A percentile compares a stretch with the other conserved stretches of the same genome.
phyloP scores from a whole-genome alignment of 2,113 vertebrate genomes.

The Rhinogobius similis region DNA sequence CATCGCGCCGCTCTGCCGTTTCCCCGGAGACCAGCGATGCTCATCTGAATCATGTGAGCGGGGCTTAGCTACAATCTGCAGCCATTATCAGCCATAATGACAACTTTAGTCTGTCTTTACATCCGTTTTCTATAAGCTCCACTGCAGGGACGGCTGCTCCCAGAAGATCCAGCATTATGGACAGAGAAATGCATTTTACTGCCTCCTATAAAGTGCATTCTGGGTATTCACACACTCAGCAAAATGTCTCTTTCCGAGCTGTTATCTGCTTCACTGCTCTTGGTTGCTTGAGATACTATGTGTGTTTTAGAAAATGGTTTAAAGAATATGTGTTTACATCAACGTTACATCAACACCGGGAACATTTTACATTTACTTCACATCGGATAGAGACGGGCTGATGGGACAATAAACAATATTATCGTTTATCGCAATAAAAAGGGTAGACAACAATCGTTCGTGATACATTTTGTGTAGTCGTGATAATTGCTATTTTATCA shows the following conservation, averaged over 20 bases:
- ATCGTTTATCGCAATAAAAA: too few relatives aligned
- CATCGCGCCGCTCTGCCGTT: background rate
- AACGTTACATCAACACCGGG: background rate
- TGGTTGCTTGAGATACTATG: background rate
- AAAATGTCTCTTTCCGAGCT: background rate
- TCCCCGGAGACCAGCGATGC: background rate
- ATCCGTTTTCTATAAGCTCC: constrained; percentile 8
- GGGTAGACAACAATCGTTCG: too few relatives aligned
- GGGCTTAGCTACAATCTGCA: constrained; percentile 3
- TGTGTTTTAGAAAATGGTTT: background rate
- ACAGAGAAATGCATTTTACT: constrained; percentile 1
- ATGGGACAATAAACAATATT: too few relatives aligned
- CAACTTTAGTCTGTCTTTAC: constrained; percentile 1
- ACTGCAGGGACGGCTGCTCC: background rate
- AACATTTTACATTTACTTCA: too few relatives aligned
- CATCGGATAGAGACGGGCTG: too few relatives aligned
- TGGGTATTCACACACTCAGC: constrained; percentile 8
- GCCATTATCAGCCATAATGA: constrained; percentile 2
- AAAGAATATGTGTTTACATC: background rate
- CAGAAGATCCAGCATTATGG: background rate
- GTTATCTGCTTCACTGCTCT: background rate
- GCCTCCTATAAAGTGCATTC: background rate
- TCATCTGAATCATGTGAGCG: background rate
- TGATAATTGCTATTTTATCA: too few relatives aligned
- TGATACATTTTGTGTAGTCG: too few relatives aligned